Conservation (phyloP, 30 jellyfish, hydroid and myxozoan genomes). For the Pelagia noctiluca region DNA sequence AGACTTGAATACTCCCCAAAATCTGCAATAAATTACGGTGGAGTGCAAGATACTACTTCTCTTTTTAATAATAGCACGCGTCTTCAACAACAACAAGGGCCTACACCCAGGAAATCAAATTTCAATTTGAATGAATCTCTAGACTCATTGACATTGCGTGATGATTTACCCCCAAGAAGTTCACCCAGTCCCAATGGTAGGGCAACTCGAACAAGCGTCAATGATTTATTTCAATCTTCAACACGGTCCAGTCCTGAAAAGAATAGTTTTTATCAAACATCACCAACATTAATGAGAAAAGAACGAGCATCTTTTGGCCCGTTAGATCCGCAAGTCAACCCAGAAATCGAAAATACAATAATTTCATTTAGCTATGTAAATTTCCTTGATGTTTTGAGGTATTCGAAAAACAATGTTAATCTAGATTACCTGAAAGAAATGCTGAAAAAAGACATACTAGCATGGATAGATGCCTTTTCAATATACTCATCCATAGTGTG, state of each 20-base stretch:
- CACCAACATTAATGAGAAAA: slow-evolving; percentile 69
- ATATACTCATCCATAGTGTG: slow-evolving; percentile 75
- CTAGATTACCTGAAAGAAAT: slow-evolving; percentile 62
- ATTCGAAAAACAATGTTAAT: slow-evolving; percentile 59
- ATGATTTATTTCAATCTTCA: neutral
- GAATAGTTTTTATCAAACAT: slow-evolving; percentile 68
- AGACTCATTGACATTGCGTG: slow-evolving; percentile 39
- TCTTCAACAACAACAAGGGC: slow-evolving; percentile 35
- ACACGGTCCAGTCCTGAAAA: slow-evolving; percentile 34
- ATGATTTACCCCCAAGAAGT: slow-evolving; percentile 35
- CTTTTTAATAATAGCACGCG: slow-evolving; percentile 46
- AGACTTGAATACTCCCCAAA: slow-evolving; percentile 57
- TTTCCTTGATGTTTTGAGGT: slow-evolving; percentile 67
- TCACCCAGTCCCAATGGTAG: slow-evolving; percentile 31
- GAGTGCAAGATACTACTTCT: slow-evolving; percentile 56
- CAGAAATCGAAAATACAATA: slow-evolving; percentile 78
- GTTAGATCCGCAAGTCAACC: slow-evolving; percentile 74
- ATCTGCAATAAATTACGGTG: slow-evolving; percentile 58
- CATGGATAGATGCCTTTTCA: slow-evolving; percentile 88
- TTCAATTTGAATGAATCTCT: slow-evolving; percentile 53
- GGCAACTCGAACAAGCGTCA: neutral
- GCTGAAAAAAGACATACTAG: slow-evolving; percentile 73
- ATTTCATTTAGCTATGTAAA: slow-evolving; percentile 74
- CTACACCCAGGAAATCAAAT: slow-evolving; percentile 24
- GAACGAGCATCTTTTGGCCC: slow-evolving; percentile 84